These are phyloP conservation scores for Dicranocentrus wangi DNA, from an alignment of 2,888 invertebrate species.

Conservation along the genomic window DNA sequence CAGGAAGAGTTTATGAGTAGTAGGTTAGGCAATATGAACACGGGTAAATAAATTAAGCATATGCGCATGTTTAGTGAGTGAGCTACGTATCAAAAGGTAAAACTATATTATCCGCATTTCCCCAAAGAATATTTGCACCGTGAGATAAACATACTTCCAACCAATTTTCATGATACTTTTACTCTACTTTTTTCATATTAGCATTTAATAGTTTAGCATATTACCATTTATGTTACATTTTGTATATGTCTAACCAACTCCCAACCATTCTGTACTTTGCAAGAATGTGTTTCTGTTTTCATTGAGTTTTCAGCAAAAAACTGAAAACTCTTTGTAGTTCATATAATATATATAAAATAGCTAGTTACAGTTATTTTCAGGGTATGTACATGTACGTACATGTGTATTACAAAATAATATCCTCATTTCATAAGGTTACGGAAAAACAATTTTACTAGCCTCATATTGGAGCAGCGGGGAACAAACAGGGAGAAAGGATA, in stretches of 20 bases:
- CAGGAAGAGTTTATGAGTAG: slow-evolving; percentile 7
- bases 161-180: neutral
- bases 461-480: slow-evolving; percentile 5
- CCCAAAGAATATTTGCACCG: too few species aligned
- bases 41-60: too few species aligned
- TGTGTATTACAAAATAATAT: slow-evolving; percentile 42
- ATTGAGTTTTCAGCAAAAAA: slow-evolving; percentile 27
- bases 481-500: slow-evolving; percentile 39
- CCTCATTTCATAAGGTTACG: slow-evolving; percentile 48
- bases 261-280: too few species aligned
- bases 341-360: slow-evolving; percentile 7
- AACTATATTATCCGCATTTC: too few species aligned
- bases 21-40: too few species aligned
- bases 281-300: slow-evolving; percentile 6
- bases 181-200: too few species aligned
- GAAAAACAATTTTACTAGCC: slow-evolving; percentile 46
- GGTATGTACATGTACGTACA: slow-evolving; percentile 17
- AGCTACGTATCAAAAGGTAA: too few species aligned
- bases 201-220: too few species aligned
- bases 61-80: neutral
- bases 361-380: slow-evolving; percentile 49
- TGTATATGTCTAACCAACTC: too few species aligned
- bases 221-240: neutral
- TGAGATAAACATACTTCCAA: neutral
- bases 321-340: slow-evolving; percentile 24